Conservation (phyloP, 2,888 invertebrate species). For the Pachydiplax longipennis region DNA sequence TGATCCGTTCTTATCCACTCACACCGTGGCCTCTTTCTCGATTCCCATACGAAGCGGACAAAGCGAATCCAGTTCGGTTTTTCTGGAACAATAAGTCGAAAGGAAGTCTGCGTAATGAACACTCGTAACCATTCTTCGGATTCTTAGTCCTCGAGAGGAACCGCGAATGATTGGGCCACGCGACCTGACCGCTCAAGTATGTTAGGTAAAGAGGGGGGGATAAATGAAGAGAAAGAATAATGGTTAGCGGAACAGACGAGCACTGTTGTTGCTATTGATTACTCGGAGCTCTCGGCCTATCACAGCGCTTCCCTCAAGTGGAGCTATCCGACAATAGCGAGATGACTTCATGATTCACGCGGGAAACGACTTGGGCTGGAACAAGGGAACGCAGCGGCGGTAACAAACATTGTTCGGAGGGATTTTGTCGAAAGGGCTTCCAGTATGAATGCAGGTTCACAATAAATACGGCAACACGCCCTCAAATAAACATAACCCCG, state of each 20-base stretch:
- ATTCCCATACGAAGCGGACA: background rate
- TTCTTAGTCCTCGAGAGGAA: background rate
- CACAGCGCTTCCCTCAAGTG: no score
- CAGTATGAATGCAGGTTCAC: no score
- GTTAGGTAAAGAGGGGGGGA: background rate
- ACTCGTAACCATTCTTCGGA: background rate
- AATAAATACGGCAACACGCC: no score
- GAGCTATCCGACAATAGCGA: no score
- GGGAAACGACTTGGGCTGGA: no score
- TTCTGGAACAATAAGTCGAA: background rate
- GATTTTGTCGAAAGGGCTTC: no score
- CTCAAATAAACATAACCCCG: no score
- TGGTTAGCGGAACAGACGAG: background rate
- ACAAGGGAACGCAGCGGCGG: no score
- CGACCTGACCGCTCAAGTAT: background rate
- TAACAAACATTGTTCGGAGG: no score
- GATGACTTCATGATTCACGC: no score
- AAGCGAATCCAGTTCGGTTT: background rate
- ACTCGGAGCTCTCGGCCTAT: no score
- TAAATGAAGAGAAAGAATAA: background rate
- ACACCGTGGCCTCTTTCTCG: background rate
- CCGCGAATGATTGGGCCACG: background rate
- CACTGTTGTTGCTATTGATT: background rate
- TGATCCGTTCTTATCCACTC: background rate
- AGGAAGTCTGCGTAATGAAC: slow-evolving; percentile 8